These are phyloP conservation scores for Andrena hattorfiana DNA, from an alignment of 2,888 invertebrate genomes.

Conservation along the genomic window DNA sequence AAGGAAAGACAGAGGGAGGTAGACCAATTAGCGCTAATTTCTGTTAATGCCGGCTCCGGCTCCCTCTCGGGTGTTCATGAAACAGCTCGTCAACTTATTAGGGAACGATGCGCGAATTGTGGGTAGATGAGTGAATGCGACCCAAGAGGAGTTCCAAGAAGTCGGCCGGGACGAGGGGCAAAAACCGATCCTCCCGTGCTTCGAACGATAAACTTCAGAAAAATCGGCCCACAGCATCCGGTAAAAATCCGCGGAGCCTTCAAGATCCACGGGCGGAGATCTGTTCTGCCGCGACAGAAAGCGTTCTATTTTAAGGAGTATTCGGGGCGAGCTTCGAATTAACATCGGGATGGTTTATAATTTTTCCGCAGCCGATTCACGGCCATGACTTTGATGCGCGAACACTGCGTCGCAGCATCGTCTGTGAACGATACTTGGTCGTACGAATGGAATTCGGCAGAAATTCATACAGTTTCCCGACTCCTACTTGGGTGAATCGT, in stretches of 20 bases:
- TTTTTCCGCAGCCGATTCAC: constrained; percentile 16
- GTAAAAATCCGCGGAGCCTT: constrained; percentile 29
- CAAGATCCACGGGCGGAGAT: not conserved
- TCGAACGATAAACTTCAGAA: constrained; percentile 14
- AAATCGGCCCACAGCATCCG: not conserved
- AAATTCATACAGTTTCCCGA: not conserved
- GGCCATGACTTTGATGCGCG: constrained; percentile 9
- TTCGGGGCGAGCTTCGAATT: constrained; percentile 20
- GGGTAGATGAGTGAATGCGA: constrained; percentile 39
- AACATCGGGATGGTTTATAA: constrained; percentile 21
- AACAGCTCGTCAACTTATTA: constrained; percentile 60
- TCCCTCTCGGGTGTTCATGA: constrained; percentile 69
- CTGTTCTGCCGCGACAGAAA: constrained; percentile 19
- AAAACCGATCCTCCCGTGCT: constrained; percentile 11
- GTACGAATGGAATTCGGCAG: not conserved
- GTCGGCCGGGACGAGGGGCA: not conserved
- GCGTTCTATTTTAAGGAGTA: constrained; percentile 47
- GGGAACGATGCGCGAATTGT: constrained; percentile 58
- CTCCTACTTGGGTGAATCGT: not conserved
- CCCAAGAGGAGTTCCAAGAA: constrained; percentile 10
- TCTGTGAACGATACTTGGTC: not conserved
- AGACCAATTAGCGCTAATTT: constrained; percentile 84
- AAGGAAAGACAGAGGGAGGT: constrained; percentile 61
- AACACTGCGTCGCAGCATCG: not conserved
- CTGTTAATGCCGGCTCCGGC: constrained; percentile 77